Base-by-base conservation (phyloP, 1,140 invertebrate species). In the Bombus sibiricus region DNA sequence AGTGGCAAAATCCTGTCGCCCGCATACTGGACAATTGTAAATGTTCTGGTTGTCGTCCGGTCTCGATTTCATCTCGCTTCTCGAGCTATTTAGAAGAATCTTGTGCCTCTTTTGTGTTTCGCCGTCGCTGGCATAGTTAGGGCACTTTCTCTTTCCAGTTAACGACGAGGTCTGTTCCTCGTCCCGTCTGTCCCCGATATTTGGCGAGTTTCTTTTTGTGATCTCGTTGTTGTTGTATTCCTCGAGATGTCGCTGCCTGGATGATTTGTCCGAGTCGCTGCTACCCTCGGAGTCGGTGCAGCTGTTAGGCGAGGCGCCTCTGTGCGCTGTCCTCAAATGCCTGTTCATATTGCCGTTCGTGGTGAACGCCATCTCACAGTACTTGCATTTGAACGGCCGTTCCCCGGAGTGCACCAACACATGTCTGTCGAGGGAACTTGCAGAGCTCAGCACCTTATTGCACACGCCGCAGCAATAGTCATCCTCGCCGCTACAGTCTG, bases 261-360 rank as follows among this genome's bases (percentile, higher is more conserved):
- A 87, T 5, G 95, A 95, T 34, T 95, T 95, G 72, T 96, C 96
- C 39, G 96, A 95, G 82, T 96, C 96, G 85, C 92, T 93, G 72
- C 92, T 94, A 37, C 90, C 92, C 18, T 95, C 93, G 9, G 92
- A 93, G 66, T 95, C 94, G 0, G 94, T 94, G 59, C 88, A 93
- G 72, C 93, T 94, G 79, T 92, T 93, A 0, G 92, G 91, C 43
- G 93, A 93, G 1, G 88, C 83, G 47, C 94, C 92, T 57, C 93
- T 68, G 41, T 96, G 96, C 2, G 93, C 97, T 0, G 97, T 98
- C 78, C 97, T 95, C 95, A 98, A 96, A 92, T 98, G 98, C 41
- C 98, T 95, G 92, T 98, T 97, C 97, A 98, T 98, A 93, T 98
- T 98, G 28, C 98, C 98, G 93, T 98, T 98, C 6, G 98, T 98